These are phyloP conservation scores for Andrena cerasifolii DNA, from an alignment of 1,140 invertebrate genomes.

Conservation along the genomic window DNA sequence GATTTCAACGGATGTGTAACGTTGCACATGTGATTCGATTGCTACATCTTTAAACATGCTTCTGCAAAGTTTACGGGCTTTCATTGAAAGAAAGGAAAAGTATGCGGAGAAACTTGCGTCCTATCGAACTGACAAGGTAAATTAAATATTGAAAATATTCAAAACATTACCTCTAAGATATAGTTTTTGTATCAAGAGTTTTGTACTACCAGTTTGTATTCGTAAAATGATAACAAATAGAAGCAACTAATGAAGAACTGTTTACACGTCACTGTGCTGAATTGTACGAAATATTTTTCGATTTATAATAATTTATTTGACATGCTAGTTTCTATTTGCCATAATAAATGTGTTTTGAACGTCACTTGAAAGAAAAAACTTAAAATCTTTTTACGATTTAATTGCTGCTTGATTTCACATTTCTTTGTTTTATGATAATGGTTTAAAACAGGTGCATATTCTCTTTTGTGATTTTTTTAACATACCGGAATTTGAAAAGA, in stretches of 20 bases:
- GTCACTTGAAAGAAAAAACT: no score
- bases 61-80: conserved; percentile 46
- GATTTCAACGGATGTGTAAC: conserved; percentile 1
- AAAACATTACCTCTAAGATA: not conserved
- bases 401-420: no score
- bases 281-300: conserved; percentile 11
- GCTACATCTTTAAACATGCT: conserved; percentile 44
- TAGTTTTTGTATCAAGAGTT: no score
- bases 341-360: no score
- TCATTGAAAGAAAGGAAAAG: conserved; percentile 38
- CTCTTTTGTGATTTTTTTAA: no score
- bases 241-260: not conserved
- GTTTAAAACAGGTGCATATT: no score
- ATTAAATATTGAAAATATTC: not conserved
- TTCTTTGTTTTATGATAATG: no score
- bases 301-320: not conserved
- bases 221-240: not conserved
- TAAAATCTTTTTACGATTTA: no score
- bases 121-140: conserved; percentile 36
- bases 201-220: conserved; percentile 3
- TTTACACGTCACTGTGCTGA: not conserved
- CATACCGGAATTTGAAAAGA: not conserved
- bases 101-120: conserved; percentile 37
- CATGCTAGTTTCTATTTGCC: no score
- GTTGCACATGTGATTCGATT: conserved; percentile 3